Conservation (phyloP, 2,797 vertebrate genomes). For the Ctenopoma kingsleyae region DNA sequence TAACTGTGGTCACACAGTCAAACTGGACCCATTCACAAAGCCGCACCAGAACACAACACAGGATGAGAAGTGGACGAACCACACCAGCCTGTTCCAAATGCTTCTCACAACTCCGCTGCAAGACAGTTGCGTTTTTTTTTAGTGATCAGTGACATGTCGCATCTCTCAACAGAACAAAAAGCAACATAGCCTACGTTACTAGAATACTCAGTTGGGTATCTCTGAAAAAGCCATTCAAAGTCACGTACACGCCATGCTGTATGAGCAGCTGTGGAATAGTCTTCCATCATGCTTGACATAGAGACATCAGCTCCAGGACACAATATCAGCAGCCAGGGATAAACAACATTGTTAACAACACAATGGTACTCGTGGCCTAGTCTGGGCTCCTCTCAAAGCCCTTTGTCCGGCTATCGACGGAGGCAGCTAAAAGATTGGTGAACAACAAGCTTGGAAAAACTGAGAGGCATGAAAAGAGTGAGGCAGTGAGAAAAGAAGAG, state of each 20-base stretch:
- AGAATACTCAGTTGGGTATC: background rate
- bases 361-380: conserved; percentile 65
- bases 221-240: conserved; percentile 57
- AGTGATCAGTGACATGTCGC: background rate
- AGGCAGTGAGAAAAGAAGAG: conserved; percentile 25
- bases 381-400: conserved; percentile 69
- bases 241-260: conserved; percentile 30
- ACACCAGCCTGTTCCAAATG: conserved; percentile 30
- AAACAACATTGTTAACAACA: conserved; percentile 75
- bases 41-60: conserved; percentile 56
- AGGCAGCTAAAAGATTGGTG: conserved; percentile 63
- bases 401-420: conserved; percentile 68
- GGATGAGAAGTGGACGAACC: conserved; percentile 25
- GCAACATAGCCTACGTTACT: background rate
- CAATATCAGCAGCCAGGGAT: conserved; percentile 59
- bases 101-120: background rate
- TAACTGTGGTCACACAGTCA: conserved; percentile 73
- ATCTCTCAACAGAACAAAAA: conserved; percentile 31
- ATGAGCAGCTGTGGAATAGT: conserved; percentile 66
- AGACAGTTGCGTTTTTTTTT: background rate
- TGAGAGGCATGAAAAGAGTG: conserved; percentile 47
- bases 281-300: conserved; percentile 51
- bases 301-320: conserved; percentile 58
- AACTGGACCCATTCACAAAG: conserved; percentile 71
- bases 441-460: conserved; percentile 48